These are phyloP conservation scores for Manduca sexta DNA, from an alignment of 1,140 invertebrate species.

Conservation along the genomic window DNA sequence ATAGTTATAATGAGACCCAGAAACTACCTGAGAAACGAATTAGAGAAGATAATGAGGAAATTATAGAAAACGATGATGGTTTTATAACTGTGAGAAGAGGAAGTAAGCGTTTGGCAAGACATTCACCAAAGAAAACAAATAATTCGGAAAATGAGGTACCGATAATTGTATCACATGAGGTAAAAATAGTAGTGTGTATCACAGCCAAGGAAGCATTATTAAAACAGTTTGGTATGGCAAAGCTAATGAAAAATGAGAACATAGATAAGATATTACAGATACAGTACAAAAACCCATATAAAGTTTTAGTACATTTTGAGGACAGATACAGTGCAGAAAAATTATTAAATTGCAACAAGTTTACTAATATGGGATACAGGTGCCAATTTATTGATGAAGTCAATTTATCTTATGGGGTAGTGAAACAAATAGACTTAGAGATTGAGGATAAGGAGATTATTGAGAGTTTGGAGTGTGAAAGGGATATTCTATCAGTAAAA, in stretches of 20 bases:
- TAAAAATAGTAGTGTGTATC: not conserved
- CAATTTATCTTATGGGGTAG: constrained; percentile 14
- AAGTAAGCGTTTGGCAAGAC: not conserved
- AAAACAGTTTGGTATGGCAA: constrained; percentile 4
- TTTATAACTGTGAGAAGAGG: not conserved
- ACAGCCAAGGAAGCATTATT: not conserved
- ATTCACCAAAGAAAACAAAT: not conserved
- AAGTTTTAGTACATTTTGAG: constrained; percentile 6
- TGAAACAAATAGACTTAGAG: constrained; percentile 21
- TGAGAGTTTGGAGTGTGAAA: constrained; percentile 8
- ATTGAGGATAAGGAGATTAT: constrained; percentile 16
- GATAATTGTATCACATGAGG: too few species aligned
- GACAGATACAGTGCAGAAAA: not conserved
- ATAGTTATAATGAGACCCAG: too few species aligned
- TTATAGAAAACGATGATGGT: not conserved
- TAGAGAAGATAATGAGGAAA: constrained; percentile 1
- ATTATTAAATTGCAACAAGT: not conserved
- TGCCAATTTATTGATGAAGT: constrained; percentile 9
- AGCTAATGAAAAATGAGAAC: constrained; percentile 8
- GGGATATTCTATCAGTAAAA: constrained; percentile 16
- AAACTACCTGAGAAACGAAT: not conserved
- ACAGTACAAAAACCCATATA: constrained; percentile 7
- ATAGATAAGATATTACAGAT: constrained; percentile 8
- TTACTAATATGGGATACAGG: not conserved
- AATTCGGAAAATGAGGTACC: not conserved